Percentiles rank a stretch among this genome's conserved stretches.
Evolutionary conservation across 1,140 invertebrate genomes (phyloP).

Genomic region (Euura lappo): DNA sequence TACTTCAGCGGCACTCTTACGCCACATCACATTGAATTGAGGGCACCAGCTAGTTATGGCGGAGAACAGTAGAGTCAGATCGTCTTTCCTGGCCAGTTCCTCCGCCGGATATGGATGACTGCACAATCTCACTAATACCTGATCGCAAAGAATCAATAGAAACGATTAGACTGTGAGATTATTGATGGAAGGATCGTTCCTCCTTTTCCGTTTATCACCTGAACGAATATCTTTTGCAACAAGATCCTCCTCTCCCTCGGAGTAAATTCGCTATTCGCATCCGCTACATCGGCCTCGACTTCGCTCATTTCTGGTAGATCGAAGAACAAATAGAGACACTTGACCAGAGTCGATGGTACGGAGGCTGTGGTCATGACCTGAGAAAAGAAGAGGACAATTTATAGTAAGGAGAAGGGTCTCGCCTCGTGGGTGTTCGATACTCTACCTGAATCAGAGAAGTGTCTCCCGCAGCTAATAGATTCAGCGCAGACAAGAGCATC

Average conservation of each 20-base stretch:
- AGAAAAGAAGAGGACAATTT: slow-evolving; percentile 27
- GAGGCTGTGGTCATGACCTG: slow-evolving; percentile 94
- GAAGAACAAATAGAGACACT: slow-evolving; percentile 98
- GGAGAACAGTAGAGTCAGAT: slow-evolving; percentile 93
- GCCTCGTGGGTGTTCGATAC: slow-evolving; percentile 27
- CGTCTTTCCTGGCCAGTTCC: slow-evolving; percentile 95
- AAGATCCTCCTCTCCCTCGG: slow-evolving; percentile 88
- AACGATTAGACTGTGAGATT: background rate
- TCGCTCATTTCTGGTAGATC: slow-evolving; percentile 93
- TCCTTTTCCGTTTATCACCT: too few relatives aligned
- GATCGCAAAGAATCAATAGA: slow-evolving; percentile 15
- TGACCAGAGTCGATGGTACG: slow-evolving; percentile 96
- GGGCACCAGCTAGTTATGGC: slow-evolving; percentile 96
- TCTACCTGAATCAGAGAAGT: slow-evolving; percentile 72
- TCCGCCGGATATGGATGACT: slow-evolving; percentile 92
- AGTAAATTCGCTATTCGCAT: slow-evolving; percentile 84
- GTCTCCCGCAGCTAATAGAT: slow-evolving; percentile 87
- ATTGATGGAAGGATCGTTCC: too few relatives aligned
- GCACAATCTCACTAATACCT: slow-evolving; percentile 93
- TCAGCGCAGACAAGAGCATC: slow-evolving; percentile 92
- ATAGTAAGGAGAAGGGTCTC: slow-evolving; percentile 11
- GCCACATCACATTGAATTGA: slow-evolving; percentile 91
- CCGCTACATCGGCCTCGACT: slow-evolving; percentile 75
- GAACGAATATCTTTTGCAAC: slow-evolving; percentile 96
- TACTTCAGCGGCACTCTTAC: slow-evolving; percentile 95